phyloP scores from a whole-genome alignment of 2,888 invertebrate genomes.

The Torymus tubicola region DNA sequence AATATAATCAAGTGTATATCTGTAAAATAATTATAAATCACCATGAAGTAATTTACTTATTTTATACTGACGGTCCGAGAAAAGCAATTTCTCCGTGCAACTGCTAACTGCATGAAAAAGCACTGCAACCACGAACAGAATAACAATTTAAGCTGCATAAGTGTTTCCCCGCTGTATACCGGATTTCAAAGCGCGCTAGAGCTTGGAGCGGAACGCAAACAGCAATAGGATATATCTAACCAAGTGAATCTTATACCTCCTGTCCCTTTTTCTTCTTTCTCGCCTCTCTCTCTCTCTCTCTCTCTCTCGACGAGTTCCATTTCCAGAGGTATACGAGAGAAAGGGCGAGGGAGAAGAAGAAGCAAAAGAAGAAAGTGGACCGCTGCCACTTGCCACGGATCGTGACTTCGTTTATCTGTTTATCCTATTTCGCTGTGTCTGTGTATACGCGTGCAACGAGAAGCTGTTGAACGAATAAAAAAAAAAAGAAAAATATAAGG shows the following conservation, averaged over 20 bases:
- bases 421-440: background rate
- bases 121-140: no score
- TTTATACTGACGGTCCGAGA: no score
- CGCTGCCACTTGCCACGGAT: background rate
- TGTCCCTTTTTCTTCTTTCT: background rate
- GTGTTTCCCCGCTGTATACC: background rate
- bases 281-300: background rate
- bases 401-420: conserved; percentile 20
- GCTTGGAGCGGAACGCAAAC: background rate
- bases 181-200: no score
- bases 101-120: no score
- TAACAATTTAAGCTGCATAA: background rate
- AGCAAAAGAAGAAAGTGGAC: background rate
- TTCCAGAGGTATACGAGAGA: no score
- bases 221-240: background rate
- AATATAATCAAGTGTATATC: no score
- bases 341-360: background rate
- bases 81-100: no score
- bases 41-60: no score
- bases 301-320: no score
- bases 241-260: background rate
- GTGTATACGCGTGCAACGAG: background rate
- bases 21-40: no score
- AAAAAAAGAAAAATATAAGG: background rate
- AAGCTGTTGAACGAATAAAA: background rate